Conservation (phyloP, 2,797 vertebrate genomes). For the Tamandua tetradactyla region DNA sequence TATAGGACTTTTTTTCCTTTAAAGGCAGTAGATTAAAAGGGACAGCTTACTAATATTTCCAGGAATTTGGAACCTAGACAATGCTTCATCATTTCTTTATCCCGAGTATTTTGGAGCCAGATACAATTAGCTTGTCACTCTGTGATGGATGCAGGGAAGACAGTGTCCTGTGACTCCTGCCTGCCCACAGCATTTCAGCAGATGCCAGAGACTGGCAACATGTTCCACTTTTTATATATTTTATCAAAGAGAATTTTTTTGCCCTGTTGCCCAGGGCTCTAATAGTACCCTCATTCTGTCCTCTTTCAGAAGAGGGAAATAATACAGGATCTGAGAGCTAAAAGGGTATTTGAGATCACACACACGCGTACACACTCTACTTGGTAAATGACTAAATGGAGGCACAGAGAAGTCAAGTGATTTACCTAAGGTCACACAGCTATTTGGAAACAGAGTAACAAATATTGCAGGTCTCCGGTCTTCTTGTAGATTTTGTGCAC, state of each 20-base stretch:
- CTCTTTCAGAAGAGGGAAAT: background rate
- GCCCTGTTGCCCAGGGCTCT: background rate
- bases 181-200: background rate
- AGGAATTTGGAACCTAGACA: background rate
- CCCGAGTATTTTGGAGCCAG: background rate
- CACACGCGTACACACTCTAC: fast-evolving
- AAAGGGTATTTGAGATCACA: background rate
- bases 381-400: background rate
- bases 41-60: background rate
- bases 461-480: background rate
- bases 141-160: background rate
- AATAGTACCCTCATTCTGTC: background rate
- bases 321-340: background rate
- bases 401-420: background rate
- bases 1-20: background rate
- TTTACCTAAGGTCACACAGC: background rate
- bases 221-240: background rate
- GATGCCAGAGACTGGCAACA: background rate
- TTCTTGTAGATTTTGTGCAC: background rate
- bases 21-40: background rate
- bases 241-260: background rate
- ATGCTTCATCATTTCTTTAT: background rate
- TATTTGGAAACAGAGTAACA: background rate
- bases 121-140: background rate
- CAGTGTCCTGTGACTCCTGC: background rate